Evolutionary conservation across 2,797 vertebrate species (phyloP), one percentile per base, ranked within the genome.

Genomic region (Oreochromis mossambicus): DNA sequence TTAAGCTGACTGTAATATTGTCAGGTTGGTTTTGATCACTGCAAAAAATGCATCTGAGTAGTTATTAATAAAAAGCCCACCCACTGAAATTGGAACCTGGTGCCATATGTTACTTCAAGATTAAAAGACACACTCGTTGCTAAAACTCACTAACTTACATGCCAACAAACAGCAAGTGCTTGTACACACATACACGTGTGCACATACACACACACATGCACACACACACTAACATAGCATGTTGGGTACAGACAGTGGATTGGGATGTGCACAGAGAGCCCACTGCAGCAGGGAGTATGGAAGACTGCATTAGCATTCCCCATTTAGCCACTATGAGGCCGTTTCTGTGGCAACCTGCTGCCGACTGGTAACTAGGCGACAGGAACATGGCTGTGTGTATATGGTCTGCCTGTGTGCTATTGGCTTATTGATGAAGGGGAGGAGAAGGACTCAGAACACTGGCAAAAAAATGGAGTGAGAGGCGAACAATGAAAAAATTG

Each of bases 331-430:
- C 94, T 93, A 94, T 94, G 95, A 96, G 95, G 94, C 95, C 86
- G 96, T 97, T 97, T 96, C 96, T 96, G 95, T 96, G 95, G 96
- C 96, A 97, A 97, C 96, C 95, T 96, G 95, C 96, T 96, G 96
- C 95, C 83, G 95, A 96, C 93, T 70, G 89, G 96, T 97, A 96
- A 96, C 96, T 95, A 97, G 94, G 96, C 96, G 96, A 97, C 96
- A 95, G 92, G 94, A 96, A 94, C 92, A 96, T 96, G 95, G 93
- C 94, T 95, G 94, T 89, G 85, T 94, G 94, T 94, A 94, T 94
- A 95, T 89, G 88, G 89, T 91, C 92, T 95, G 91, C 86, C 91
- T 93, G 91, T 86, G 80, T 92, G 92, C 94, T 93, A 95, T 94
- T 95, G 94, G 95, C 93, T 95, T 95, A 93, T 94, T 93, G 95